These are phyloP conservation scores for Adela reaumurella DNA, from an alignment of 2,888 invertebrate species.

Conservation along the genomic window DNA sequence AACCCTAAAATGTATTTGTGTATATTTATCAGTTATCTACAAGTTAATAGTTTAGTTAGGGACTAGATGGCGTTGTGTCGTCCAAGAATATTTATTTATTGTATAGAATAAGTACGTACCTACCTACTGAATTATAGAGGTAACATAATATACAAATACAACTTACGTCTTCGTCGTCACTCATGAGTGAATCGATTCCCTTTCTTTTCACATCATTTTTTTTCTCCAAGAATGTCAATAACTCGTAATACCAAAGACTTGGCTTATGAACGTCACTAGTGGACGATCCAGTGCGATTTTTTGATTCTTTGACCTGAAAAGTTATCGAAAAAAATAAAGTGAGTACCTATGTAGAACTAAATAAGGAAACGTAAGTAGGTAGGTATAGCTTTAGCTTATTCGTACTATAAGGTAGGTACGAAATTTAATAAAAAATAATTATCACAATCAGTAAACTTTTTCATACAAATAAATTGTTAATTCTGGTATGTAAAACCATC, in stretches of 20 bases:
- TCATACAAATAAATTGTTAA: slow-evolving; percentile 3
- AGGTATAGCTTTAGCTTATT: slow-evolving; percentile 4
- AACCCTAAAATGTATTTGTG: slow-evolving; percentile 2
- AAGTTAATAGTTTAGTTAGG: slow-evolving; percentile 4
- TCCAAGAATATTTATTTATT: slow-evolving; percentile 2
- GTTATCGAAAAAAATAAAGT: slow-evolving; percentile 2
- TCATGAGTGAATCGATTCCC: no score
- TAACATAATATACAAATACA: not conserved
- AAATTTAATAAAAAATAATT: slow-evolving; percentile 3
- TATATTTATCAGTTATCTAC: slow-evolving; percentile 3
- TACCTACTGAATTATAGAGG: slow-evolving; percentile 4
- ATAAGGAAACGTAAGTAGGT: no score
- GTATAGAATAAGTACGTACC: slow-evolving; percentile 2
- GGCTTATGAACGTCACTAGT: slow-evolving; percentile 7
- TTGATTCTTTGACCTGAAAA: slow-evolving; percentile 4
- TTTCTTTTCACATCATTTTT: no score
- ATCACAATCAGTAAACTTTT: slow-evolving; percentile 3
- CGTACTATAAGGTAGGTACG: slow-evolving; percentile 3
- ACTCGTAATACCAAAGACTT: slow-evolving; percentile 8
- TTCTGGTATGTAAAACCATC: slow-evolving; percentile 2
- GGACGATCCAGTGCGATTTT: slow-evolving; percentile 7
- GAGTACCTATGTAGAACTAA: not conserved
- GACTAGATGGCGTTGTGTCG: slow-evolving; percentile 3
- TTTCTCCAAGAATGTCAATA: slow-evolving; percentile 6
- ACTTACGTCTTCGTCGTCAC: slow-evolving; percentile 1